Evolutionary conservation across 2,113 vertebrate species (phyloP).

Genomic region (Oncorhynchus masou): DNA sequence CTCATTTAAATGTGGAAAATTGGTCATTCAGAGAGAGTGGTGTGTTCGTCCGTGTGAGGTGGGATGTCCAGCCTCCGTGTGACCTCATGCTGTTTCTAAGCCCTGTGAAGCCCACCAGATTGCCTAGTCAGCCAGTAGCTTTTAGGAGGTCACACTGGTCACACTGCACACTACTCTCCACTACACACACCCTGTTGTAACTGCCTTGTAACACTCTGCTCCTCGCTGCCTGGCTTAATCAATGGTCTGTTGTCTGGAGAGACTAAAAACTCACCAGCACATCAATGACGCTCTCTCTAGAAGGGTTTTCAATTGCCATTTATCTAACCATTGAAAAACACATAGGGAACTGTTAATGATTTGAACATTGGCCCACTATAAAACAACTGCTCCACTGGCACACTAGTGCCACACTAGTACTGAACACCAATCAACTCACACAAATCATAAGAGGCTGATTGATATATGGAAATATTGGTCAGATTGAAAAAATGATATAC

Average conservation of each 20-base stretch:
- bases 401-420: neutral
- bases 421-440: neutral
- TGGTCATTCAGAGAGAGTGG: slow-evolving; percentile 34
- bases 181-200: neutral
- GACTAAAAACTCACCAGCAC: slow-evolving; percentile 5
- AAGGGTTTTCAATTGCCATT: neutral
- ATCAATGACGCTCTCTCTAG: neutral
- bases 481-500: neutral
- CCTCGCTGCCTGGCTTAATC: neutral
- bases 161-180: slow-evolving; percentile 4
- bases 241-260: neutral
- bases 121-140: slow-evolving; percentile 46
- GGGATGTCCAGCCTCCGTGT: slow-evolving; percentile 30
- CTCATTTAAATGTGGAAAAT: slow-evolving; percentile 37
- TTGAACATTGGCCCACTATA: neutral
- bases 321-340: neutral
- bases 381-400: neutral
- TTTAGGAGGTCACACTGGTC: slow-evolving; percentile 20
- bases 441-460: neutral
- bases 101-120: slow-evolving; percentile 34
- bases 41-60: slow-evolving; percentile 18
- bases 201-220: neutral
- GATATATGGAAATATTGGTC: neutral
- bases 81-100: slow-evolving; percentile 56
- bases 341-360: neutral